A percentile compares a stretch with the other conserved stretches of the same genome.
Evolutionary conservation across 2,888 invertebrate genomes (phyloP).

Genomic region (Drosophila kambysellisi): DNA sequence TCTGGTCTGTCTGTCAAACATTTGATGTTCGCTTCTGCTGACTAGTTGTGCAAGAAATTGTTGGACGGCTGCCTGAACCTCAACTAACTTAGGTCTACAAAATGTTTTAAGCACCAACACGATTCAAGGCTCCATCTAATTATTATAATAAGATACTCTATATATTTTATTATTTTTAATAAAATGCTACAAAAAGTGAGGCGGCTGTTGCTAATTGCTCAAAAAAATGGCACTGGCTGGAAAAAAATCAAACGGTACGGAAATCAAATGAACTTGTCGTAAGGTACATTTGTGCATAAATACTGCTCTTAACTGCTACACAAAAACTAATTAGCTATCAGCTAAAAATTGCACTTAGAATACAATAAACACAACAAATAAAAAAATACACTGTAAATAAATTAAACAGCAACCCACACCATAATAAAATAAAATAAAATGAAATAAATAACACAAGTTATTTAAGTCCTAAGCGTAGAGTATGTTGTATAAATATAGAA

Average conservation of each 20-base stretch:
- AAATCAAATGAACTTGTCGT: conserved; percentile 55
- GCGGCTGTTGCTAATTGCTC: conserved; percentile 41
- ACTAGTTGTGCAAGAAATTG: conserved; percentile 69
- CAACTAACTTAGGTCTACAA: conserved; percentile 59
- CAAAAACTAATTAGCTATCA: conserved; percentile 51
- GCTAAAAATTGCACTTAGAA: conserved; percentile 64
- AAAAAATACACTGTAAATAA: conserved; percentile 13
- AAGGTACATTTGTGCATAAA: conserved; percentile 80
- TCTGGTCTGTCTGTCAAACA: conserved; percentile 33
- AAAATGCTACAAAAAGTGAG: conserved; percentile 45
- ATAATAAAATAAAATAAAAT: conserved; percentile 21
- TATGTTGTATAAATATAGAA: conserved; percentile 14
- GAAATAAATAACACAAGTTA: conserved; percentile 35
- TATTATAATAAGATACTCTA: conserved; percentile 25
- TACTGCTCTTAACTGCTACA: conserved; percentile 65
- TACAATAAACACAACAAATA: conserved; percentile 23
- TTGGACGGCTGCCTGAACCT: conserved; percentile 64
- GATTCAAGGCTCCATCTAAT: conserved; percentile 74
- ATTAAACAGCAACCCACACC: conserved; percentile 54
- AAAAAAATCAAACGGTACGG: conserved; percentile 76
- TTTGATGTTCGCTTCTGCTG: conserved; percentile 55
- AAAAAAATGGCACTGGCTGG: conserved; percentile 73
- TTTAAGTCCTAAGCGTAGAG: conserved; percentile 26
- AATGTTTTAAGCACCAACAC: conserved; percentile 74
- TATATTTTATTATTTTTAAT: conserved; percentile 13